phyloP scores from a whole-genome alignment of 2,888 invertebrate species.

The Trilocha varians region DNA sequence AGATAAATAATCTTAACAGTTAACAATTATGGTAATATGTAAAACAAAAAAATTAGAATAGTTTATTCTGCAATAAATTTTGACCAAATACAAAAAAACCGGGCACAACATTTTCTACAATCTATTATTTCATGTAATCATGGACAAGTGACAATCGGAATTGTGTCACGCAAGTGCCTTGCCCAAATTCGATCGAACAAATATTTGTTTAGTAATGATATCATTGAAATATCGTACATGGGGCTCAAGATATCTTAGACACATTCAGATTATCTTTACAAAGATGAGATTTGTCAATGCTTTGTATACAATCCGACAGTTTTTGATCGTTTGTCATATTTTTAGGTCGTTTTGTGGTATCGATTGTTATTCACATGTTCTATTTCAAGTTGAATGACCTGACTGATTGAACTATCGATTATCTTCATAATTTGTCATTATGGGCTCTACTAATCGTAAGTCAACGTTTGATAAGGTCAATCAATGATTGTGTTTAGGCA shows the following conservation, averaged over 20 bases:
- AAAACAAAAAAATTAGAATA: too few relatives aligned
- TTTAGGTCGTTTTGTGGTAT: constrained; percentile 38
- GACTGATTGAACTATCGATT: constrained; percentile 27
- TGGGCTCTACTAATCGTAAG: constrained; percentile 21
- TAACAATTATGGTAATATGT: too few relatives aligned
- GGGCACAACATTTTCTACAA: too few relatives aligned
- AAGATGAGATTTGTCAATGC: constrained; percentile 35
- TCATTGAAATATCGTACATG: constrained; percentile 10
- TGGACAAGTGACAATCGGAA: constrained; percentile 3
- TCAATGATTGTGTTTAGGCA: background rate
- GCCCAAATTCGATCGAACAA: constrained; percentile 23
- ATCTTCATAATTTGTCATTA: constrained; percentile 36
- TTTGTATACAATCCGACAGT: constrained; percentile 24
- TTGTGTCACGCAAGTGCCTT: constrained; percentile 20
- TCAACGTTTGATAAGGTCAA: constrained; percentile 40
- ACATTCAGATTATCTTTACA: constrained; percentile 15
- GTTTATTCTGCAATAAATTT: too few relatives aligned
- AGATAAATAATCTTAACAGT: too few relatives aligned
- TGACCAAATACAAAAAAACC: too few relatives aligned
- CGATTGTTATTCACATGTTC: constrained; percentile 47
- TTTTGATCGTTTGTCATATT: constrained; percentile 39
- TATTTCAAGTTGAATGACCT: constrained; percentile 52
- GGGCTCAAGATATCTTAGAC: constrained; percentile 4
- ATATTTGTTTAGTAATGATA: constrained; percentile 27
- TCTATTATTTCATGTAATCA: too few relatives aligned